Percentiles rank a stretch among this genome's conserved stretches.
These are phyloP conservation scores for Acanthosepion lycidas DNA, from an alignment of 2,888 invertebrate genomes.

Conservation along the genomic window DNA sequence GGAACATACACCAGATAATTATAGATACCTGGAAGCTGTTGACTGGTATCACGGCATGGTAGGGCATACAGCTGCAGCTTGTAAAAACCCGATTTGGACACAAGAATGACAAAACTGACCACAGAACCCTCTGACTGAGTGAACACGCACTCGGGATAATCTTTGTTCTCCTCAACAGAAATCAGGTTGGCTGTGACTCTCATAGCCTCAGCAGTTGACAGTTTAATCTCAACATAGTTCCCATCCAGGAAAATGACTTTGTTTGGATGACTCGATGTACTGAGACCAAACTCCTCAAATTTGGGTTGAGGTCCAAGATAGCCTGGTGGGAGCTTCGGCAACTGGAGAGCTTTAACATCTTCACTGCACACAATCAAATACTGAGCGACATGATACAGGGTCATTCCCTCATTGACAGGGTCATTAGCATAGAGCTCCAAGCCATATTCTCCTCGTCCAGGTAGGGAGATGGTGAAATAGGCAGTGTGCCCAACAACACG, in stretches of 20 bases:
- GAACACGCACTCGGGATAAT: constrained; percentile 71
- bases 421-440: constrained; percentile 74
- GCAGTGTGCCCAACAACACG: constrained; percentile 72
- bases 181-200: constrained; percentile 74
- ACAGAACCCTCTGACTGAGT: constrained; percentile 68
- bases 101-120: constrained; percentile 66
- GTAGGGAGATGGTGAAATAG: constrained; percentile 73
- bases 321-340: constrained; percentile 73
- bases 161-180: constrained; percentile 66
- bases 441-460: constrained; percentile 72
- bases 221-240: constrained; percentile 67
- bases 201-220: constrained; percentile 66
- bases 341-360: constrained; percentile 67
- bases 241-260: constrained; percentile 71
- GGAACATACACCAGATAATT: constrained; percentile 74
- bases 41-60: constrained; percentile 69
- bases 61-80: constrained; percentile 74
- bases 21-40: constrained; percentile 74
- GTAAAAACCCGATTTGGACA: constrained; percentile 72
- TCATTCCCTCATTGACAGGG: constrained; percentile 72
- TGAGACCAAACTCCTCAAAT: constrained; percentile 71
- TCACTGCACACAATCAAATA: constrained; percentile 72
- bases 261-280: constrained; percentile 69
- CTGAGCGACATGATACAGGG: constrained; percentile 73
- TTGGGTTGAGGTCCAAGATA: constrained; percentile 74